Percentiles rank a stretch among this genome's conserved stretches.
These are phyloP conservation scores for Ardeotis arabs DNA, from an alignment of 2,113 vertebrate species.

Conservation along the genomic window DNA sequence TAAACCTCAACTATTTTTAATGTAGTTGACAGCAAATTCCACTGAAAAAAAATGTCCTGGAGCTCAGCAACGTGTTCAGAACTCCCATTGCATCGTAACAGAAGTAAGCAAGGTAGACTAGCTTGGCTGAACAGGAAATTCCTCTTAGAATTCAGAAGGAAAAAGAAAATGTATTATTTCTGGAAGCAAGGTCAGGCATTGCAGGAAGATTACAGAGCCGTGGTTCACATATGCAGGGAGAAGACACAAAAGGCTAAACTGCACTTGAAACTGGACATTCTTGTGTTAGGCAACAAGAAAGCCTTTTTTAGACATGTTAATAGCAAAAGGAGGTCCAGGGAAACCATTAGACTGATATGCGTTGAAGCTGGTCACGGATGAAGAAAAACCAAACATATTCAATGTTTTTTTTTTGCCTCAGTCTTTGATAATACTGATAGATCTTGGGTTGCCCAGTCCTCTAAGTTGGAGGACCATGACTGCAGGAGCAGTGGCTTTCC, in stretches of 20 bases:
- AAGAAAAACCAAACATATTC: neutral
- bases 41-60: neutral
- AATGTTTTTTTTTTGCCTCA: neutral
- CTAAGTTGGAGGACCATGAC: neutral
- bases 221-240: neutral
- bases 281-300: neutral
- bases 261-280: neutral
- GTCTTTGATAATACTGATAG: neutral
- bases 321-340: neutral
- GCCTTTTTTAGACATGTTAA: neutral
- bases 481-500: neutral
- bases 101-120: neutral
- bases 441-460: neutral
- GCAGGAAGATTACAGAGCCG: neutral
- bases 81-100: neutral
- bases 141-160: neutral
- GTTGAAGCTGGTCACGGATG: neutral
- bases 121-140: no score
- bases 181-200: neutral
- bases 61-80: neutral
- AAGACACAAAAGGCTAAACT: neutral
- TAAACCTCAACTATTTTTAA: neutral
- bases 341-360: rapidly evolving
- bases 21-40: neutral
- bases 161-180: neutral